Percentiles rank a stretch among this genome's conserved stretches.
Conservation (phyloP, 2,888 invertebrate species). For the Tinea semifulvella region DNA sequence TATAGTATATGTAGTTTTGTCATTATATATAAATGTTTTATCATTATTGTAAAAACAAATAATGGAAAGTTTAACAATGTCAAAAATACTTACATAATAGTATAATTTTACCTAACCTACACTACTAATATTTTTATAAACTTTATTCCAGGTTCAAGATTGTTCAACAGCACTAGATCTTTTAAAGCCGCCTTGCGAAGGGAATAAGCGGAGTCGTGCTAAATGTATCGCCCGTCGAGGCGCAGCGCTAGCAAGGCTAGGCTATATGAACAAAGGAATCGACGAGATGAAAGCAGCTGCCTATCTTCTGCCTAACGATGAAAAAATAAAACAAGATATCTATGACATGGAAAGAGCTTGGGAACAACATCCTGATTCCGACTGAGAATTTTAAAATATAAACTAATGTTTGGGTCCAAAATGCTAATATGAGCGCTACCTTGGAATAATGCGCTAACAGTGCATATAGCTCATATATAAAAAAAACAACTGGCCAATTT, state of each 20-base stretch:
- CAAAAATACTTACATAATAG: too few species aligned
- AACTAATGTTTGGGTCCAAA: neutral
- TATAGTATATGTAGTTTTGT: too few species aligned
- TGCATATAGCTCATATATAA: too few species aligned
- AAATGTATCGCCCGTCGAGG: slow-evolving; percentile 80
- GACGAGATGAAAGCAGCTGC: slow-evolving; percentile 79
- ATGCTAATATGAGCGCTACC: too few species aligned
- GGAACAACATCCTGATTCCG: slow-evolving; percentile 77
- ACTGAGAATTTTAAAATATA: slow-evolving; percentile 25
- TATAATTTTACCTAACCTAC: too few species aligned
- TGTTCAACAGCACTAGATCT: slow-evolving; percentile 76
- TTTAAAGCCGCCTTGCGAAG: slow-evolving; percentile 75
- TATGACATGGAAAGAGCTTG: slow-evolving; percentile 81
- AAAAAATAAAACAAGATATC: slow-evolving; percentile 68
- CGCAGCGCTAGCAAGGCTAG: slow-evolving; percentile 75
- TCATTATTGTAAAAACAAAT: too few species aligned
- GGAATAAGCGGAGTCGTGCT: slow-evolving; percentile 75
- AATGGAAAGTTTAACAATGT: too few species aligned
- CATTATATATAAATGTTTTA: too few species aligned
- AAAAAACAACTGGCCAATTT: too few species aligned
- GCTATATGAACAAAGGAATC: slow-evolving; percentile 74
- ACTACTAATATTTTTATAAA: too few species aligned
- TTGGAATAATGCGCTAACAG: too few species aligned
- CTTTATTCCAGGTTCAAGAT: slow-evolving; percentile 47
- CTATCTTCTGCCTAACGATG: slow-evolving; percentile 71